phyloP scores from a whole-genome alignment of 2,113 vertebrate genomes.

The Gorsachius goisagi region DNA sequence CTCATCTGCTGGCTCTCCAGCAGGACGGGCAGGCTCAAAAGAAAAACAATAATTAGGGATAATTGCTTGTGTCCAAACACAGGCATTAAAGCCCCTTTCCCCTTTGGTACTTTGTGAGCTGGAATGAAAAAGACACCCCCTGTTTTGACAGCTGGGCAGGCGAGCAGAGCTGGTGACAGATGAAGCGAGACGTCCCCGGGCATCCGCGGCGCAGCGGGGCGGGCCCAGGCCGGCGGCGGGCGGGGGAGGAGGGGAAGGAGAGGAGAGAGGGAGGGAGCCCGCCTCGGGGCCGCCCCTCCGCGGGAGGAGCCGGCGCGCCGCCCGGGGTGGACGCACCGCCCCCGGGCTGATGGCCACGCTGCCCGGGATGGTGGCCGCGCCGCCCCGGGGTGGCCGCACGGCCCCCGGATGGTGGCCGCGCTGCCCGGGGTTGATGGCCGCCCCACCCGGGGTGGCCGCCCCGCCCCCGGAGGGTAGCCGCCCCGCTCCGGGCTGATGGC shows the following conservation, averaged over 20 bases:
- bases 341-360: background rate
- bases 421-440: too few relatives aligned
- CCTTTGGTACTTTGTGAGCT: slow-evolving; percentile 92
- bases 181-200: slow-evolving; percentile 91
- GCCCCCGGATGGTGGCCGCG: too few relatives aligned
- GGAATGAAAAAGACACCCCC: slow-evolving; percentile 99
- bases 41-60: slow-evolving; percentile 99
- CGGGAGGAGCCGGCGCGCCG: background rate
- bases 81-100: slow-evolving; percentile 91
- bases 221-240: background rate
- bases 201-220: slow-evolving; percentile 52
- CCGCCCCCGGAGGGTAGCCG: too few relatives aligned
- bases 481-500: too few relatives aligned
- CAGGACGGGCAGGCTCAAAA: slow-evolving; percentile 98
- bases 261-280: background rate
- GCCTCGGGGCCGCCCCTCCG: background rate
- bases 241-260: background rate
- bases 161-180: slow-evolving; percentile 92
- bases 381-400: background rate
- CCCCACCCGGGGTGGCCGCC: too few relatives aligned
- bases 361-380: background rate
- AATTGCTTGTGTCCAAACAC: slow-evolving; percentile 99
- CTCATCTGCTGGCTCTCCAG: slow-evolving; percentile 93
- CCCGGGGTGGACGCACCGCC: background rate
- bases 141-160: slow-evolving; percentile 99